Conservation (phyloP, 2,888 invertebrate species). For the Theristus sp. region DNA sequence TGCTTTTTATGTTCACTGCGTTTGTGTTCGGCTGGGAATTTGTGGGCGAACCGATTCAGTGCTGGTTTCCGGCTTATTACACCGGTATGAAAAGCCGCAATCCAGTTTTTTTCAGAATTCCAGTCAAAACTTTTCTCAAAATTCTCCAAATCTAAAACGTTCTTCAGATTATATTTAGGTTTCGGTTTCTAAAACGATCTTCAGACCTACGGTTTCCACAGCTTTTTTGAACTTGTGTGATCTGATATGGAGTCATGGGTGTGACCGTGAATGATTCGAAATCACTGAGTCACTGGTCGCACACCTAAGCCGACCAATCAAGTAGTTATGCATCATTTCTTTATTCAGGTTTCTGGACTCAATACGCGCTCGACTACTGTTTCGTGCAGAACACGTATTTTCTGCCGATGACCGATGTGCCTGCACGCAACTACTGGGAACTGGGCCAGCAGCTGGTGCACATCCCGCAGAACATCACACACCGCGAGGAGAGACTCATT, state of each 20-base stretch:
- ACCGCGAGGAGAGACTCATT: conserved; percentile 30
- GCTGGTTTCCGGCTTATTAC: conserved; percentile 39
- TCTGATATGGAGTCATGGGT: no score
- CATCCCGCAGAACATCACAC: conserved; percentile 27
- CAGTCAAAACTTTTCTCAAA: no score
- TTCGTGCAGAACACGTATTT: conserved; percentile 39
- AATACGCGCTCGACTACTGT: conserved; percentile 37
- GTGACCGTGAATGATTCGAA: no score
- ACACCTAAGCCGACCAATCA: no score
- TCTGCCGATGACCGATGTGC: conserved; percentile 31
- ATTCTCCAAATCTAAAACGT: no score
- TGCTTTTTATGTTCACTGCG: conserved; percentile 34
- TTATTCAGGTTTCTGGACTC: conserved; percentile 28
- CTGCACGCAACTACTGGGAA: conserved; percentile 19
- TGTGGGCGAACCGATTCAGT: conserved; percentile 37
- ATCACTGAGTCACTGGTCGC: no score
- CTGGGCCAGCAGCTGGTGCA: conserved; percentile 27
- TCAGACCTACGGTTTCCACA: neutral
- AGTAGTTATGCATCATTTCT: no score
- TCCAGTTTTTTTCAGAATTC: neutral
- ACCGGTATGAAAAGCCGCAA: conserved; percentile 21
- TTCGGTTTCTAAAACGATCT: neutral
- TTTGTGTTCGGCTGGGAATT: conserved; percentile 36
- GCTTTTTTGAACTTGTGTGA: no score
- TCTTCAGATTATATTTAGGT: no score